Evolutionary conservation across 2,797 vertebrate species (phyloP).

Genomic region (Notolabrus celidotus): DNA sequence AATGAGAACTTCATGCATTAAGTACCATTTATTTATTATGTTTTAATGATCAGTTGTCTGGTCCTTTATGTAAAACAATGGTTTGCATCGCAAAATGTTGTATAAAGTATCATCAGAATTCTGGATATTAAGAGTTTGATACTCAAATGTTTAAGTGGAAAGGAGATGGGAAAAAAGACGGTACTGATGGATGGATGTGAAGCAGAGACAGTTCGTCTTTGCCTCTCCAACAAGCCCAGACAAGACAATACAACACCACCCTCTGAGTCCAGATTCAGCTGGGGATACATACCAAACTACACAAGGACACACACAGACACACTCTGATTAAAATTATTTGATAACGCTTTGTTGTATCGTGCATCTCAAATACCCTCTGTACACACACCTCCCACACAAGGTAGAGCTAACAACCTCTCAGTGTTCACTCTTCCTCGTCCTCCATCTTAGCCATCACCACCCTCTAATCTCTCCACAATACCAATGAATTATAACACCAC

Average conservation of each 20-base stretch:
- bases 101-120: too few relatives aligned
- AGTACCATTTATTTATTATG: too few relatives aligned
- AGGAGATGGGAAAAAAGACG: not conserved
- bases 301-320: constrained; percentile 18
- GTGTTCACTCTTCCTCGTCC: constrained; percentile 62
- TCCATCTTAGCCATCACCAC: constrained; percentile 54
- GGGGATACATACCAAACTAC: constrained; percentile 23
- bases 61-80: too few relatives aligned
- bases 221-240: constrained; percentile 53
- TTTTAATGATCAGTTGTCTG: too few relatives aligned
- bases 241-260: constrained; percentile 49
- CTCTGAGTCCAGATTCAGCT: constrained; percentile 33
- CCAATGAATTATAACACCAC: constrained; percentile 22
- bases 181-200: constrained; percentile 13
- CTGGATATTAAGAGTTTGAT: too few relatives aligned
- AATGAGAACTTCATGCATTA: too few relatives aligned
- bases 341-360: constrained; percentile 34
- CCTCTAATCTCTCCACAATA: constrained; percentile 40
- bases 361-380: constrained; percentile 46
- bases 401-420: constrained; percentile 41
- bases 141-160: not conserved
- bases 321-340: constrained; percentile 35
- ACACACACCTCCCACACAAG: constrained; percentile 59
- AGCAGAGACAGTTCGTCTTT: constrained; percentile 39
- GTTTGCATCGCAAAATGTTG: too few relatives aligned